A percentile compares a stretch with the other conserved stretches of the same genome.
phyloP scores from a whole-genome alignment of 2,888 invertebrate genomes.

The Dermolepida albohirtum region DNA sequence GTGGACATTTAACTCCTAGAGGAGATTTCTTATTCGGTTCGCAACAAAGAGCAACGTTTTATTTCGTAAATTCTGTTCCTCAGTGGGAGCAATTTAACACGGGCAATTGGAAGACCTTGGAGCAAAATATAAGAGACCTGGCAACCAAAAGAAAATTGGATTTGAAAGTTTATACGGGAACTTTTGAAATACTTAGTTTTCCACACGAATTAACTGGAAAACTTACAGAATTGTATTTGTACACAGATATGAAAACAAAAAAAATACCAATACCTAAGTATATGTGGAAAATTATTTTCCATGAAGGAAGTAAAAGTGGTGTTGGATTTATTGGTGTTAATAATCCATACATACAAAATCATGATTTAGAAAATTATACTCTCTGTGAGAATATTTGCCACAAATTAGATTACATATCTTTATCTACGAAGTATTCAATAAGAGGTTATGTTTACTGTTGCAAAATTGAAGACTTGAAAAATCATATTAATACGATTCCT shows the following conservation, averaged over 20 bases:
- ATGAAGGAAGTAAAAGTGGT: constrained; percentile 66
- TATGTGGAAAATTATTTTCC: constrained; percentile 72
- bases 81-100: constrained; percentile 75
- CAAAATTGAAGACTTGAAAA: constrained; percentile 69
- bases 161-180: constrained; percentile 70
- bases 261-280: constrained; percentile 68
- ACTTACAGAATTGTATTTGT: constrained; percentile 55
- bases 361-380: constrained; percentile 45
- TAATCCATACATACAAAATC: constrained; percentile 66
- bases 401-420: constrained; percentile 70
- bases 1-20: constrained; percentile 73
- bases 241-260: constrained; percentile 57
- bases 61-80: constrained; percentile 73
- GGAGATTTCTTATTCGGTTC: constrained; percentile 71
- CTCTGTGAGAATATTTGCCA: constrained; percentile 66
- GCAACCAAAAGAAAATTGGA: constrained; percentile 59
- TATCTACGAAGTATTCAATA: constrained; percentile 66
- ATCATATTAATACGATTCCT: constrained; percentile 61
- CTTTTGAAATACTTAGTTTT: constrained; percentile 69
- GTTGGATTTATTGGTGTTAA: constrained; percentile 73
- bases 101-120: constrained; percentile 70
- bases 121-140: constrained; percentile 65
- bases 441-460: constrained; percentile 74
- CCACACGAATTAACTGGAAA: constrained; percentile 61
- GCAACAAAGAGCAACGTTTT: constrained; percentile 71